phyloP scores from a whole-genome alignment of 2,797 vertebrate genomes.

The Trichosurus vulpecula region DNA sequence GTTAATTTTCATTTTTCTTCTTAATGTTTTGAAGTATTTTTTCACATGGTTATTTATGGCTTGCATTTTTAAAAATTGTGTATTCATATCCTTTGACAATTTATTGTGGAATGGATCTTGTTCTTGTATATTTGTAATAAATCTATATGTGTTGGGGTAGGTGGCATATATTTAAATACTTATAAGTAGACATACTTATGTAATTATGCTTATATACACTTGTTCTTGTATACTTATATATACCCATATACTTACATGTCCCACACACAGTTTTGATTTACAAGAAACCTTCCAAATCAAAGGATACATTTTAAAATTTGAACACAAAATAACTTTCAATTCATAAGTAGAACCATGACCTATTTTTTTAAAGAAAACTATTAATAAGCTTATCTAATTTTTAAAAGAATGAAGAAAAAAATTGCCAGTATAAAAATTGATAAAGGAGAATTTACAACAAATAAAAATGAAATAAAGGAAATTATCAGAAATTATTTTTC shows the following conservation, averaged over 20 bases:
- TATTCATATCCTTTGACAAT: neutral
- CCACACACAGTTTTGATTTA: too few species aligned
- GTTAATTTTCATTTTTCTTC: neutral
- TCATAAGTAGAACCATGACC: neutral
- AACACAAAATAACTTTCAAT: neutral
- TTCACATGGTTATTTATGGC: too few species aligned
- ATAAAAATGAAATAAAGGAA: neutral
- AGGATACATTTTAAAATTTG: neutral
- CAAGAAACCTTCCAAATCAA: neutral
- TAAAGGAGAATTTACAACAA: neutral
- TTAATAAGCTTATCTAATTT: neutral
- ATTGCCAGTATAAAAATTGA: neutral
- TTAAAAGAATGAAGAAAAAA: neutral
- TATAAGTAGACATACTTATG: too few species aligned
- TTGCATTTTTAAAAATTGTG: neutral
- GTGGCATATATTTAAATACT: too few species aligned
- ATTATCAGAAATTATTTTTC: neutral
- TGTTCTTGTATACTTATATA: too few species aligned
- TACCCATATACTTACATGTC: too few species aligned
- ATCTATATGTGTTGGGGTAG: too few species aligned
- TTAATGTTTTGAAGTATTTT: neutral
- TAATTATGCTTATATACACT: too few species aligned
- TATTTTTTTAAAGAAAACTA: neutral
- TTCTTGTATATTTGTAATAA: neutral
- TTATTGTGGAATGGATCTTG: neutral